Evolutionary conservation across 2,888 invertebrate genomes (phyloP).

Genomic region (Cheilosia soror): DNA sequence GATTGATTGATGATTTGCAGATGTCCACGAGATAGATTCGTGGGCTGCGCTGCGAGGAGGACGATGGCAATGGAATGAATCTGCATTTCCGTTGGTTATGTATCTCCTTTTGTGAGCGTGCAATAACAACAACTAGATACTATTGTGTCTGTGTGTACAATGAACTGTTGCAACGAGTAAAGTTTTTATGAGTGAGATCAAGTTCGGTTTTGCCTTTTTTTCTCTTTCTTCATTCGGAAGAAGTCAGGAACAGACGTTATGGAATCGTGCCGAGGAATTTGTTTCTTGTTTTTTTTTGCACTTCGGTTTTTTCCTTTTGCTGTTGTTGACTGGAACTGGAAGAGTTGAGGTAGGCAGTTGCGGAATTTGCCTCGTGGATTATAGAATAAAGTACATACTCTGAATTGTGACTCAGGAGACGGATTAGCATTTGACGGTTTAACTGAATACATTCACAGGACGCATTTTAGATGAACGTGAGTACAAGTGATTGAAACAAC

Average conservation of each 20-base stretch:
- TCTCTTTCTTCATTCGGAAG: slow-evolving; percentile 1
- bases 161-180: slow-evolving; percentile 48
- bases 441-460: too few species aligned
- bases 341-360: not conserved
- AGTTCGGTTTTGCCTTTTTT: slow-evolving; percentile 7
- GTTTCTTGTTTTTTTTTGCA: slow-evolving; percentile 11
- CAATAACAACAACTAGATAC: not conserved
- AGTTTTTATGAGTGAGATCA: slow-evolving; percentile 38
- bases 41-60: slow-evolving; percentile 55
- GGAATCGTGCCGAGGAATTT: slow-evolving; percentile 53
- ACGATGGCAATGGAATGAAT: slow-evolving; percentile 37
- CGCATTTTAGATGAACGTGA: too few species aligned
- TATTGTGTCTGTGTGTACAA: slow-evolving; percentile 48
- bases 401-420: too few species aligned
- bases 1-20: slow-evolving; percentile 76
- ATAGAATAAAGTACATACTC: too few species aligned
- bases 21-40: slow-evolving; percentile 68
- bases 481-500: too few species aligned
- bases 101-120: slow-evolving; percentile 47
- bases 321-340: too few species aligned
- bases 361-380: too few species aligned
- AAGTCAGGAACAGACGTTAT: slow-evolving; percentile 57
- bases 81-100: slow-evolving; percentile 69
- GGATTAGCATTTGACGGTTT: too few species aligned
- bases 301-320: too few species aligned